Conservation (phyloP, 2,888 invertebrate genomes). For the Ochropleura plecta region DNA sequence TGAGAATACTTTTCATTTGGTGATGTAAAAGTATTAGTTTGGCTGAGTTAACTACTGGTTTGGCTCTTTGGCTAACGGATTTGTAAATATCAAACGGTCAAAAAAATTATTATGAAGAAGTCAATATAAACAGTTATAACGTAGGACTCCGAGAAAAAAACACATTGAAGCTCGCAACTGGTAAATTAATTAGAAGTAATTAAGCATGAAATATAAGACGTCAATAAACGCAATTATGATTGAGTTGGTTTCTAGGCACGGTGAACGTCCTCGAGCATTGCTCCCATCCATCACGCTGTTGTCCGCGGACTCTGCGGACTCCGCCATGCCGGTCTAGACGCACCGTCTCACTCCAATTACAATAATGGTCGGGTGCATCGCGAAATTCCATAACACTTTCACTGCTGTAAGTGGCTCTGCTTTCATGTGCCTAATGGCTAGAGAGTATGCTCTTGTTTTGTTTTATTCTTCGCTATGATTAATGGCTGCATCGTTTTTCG, state of each 20-base stretch:
- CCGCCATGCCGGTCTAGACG: slow-evolving; percentile 66
- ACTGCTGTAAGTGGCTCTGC: slow-evolving; percentile 80
- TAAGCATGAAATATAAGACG: slow-evolving; percentile 16
- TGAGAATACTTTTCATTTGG: slow-evolving; percentile 41
- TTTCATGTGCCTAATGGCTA: slow-evolving; percentile 78
- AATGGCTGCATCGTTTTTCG: slow-evolving; percentile 59
- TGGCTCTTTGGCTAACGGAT: neutral
- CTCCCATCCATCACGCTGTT: slow-evolving; percentile 55
- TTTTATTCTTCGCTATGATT: slow-evolving; percentile 58
- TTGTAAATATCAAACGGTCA: slow-evolving; percentile 25
- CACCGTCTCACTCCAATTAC: slow-evolving; percentile 84
- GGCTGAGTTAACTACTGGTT: slow-evolving; percentile 24
- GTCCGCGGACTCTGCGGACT: slow-evolving; percentile 41
- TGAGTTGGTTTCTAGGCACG: slow-evolving; percentile 44
- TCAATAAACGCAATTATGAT: slow-evolving; percentile 35
- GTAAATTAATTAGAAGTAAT: slow-evolving; percentile 20
- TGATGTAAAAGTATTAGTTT: slow-evolving; percentile 39
- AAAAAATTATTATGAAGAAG: neutral
- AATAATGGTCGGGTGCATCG: slow-evolving; percentile 81
- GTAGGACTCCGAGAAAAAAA: neutral
- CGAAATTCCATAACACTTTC: slow-evolving; percentile 86
- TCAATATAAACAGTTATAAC: neutral
- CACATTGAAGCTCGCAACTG: neutral
- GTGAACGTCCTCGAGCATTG: slow-evolving; percentile 55
- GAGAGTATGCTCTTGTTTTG: slow-evolving; percentile 63